A percentile compares a stretch with the other conserved stretches of the same genome.
phyloP scores from a whole-genome alignment of 2,888 invertebrate genomes.

The Andrena bicolor region DNA sequence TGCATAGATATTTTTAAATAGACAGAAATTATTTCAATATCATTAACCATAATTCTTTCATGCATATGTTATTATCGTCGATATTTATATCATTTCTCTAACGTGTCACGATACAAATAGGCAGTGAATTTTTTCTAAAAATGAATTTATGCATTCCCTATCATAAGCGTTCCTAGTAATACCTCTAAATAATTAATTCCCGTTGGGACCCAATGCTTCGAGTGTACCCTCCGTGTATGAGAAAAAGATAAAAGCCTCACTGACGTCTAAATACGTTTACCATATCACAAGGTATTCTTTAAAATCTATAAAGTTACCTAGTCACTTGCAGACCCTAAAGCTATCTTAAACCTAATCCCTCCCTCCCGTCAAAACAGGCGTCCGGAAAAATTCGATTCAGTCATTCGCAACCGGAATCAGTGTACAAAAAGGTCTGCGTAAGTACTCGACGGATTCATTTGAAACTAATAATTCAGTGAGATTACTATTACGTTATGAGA shows the following conservation, averaged over 20 bases:
- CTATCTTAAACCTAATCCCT: constrained; percentile 18
- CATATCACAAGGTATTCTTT: constrained; percentile 54
- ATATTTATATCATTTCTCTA: constrained; percentile 4
- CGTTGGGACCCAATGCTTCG: background rate
- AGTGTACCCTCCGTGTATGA: constrained; percentile 7
- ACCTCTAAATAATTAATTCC: background rate
- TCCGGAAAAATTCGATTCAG: constrained; percentile 13
- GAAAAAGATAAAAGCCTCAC: constrained; percentile 42
- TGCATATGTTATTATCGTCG: background rate
- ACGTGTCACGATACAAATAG: constrained; percentile 1
- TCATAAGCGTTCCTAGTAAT: constrained; percentile 9
- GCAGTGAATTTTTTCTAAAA: constrained; percentile 8
- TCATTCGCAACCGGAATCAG: constrained; percentile 8
- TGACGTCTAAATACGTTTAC: constrained; percentile 38
- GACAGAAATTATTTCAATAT: constrained; percentile 5
- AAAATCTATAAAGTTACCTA: constrained; percentile 25
- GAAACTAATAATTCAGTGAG: background rate
- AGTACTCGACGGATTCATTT: constrained; percentile 13
- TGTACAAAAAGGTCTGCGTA: constrained; percentile 24
- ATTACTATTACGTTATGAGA: constrained; percentile 73
- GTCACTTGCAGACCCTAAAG: constrained; percentile 17
- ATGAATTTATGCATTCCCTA: background rate
- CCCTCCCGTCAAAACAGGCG: constrained; percentile 2
- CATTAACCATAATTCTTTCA: background rate
- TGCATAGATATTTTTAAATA: background rate